Conservation (phyloP, 2,797 vertebrate genomes). For the Synaphobranchus kaupii region DNA sequence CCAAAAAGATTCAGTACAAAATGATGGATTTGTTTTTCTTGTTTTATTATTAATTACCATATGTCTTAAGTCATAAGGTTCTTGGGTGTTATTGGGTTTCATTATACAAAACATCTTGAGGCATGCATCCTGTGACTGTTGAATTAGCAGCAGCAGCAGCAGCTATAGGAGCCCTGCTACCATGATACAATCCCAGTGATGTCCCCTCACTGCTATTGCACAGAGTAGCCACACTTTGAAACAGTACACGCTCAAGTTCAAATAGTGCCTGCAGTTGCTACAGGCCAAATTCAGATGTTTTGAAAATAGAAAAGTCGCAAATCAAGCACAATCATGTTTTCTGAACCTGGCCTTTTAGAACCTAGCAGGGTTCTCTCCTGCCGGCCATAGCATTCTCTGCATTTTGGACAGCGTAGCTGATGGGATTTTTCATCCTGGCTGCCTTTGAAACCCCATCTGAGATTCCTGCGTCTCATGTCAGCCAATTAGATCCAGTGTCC, state of each 20-base stretch:
- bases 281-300: constrained; percentile 7
- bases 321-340: neutral
- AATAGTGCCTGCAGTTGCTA: neutral
- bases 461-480: constrained; percentile 13
- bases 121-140: neutral
- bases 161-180: neutral
- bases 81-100: neutral
- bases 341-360: neutral
- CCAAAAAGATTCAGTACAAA: neutral
- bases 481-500: constrained; percentile 40
- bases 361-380: too few species aligned
- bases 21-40: constrained; percentile 3
- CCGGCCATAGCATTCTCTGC: neutral
- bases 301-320: neutral
- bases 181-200: neutral
- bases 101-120: neutral
- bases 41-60: constrained; percentile 6
- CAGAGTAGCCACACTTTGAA: neutral
- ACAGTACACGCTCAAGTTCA: neutral
- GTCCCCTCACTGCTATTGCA: neutral
- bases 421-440: neutral
- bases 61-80: neutral
- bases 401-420: constrained; percentile 10
- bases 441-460: constrained; percentile 15
- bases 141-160: neutral